These are phyloP conservation scores for Scaptodrosophila latifasciaeformis DNA, from an alignment of 2,888 invertebrate genomes.

Conservation along the genomic window DNA sequence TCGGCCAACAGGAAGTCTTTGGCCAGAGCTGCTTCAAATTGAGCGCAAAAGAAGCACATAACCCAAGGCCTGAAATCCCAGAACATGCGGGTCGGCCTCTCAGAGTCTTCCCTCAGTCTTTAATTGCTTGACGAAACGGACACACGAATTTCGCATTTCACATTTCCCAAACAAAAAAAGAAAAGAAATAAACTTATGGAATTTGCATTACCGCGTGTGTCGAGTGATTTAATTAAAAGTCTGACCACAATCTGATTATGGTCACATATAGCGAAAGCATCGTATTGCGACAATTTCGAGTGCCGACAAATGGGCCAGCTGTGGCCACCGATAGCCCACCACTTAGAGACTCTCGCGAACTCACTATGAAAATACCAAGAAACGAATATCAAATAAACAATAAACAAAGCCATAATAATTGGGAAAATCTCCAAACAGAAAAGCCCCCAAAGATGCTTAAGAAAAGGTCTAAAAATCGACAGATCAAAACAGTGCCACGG, in stretches of 20 bases:
- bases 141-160: conserved; percentile 14
- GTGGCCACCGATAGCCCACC: too few relatives aligned
- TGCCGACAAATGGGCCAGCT: conserved; percentile 1
- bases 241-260: conserved; percentile 35
- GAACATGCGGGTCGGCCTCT: conserved; percentile 19
- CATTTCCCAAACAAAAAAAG: too few relatives aligned
- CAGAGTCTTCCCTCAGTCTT: conserved; percentile 47
- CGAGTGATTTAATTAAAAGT: background rate
- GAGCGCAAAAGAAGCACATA: too few relatives aligned
- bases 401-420: background rate
- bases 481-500: too few relatives aligned
- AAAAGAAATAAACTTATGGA: too few relatives aligned
- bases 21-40: background rate
- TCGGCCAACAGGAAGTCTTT: conserved; percentile 1
- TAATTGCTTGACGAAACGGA: conserved; percentile 17
- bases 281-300: conserved; percentile 43
- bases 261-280: conserved; percentile 53
- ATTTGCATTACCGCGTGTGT: background rate
- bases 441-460: too few relatives aligned
- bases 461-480: too few relatives aligned
- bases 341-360: too few relatives aligned
- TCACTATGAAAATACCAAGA: background rate
- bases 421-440: background rate
- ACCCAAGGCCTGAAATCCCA: conserved; percentile 1
- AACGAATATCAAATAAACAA: conserved; percentile 18